phyloP scores from a whole-genome alignment of 2,797 vertebrate species.

The Balearica regulorum region DNA sequence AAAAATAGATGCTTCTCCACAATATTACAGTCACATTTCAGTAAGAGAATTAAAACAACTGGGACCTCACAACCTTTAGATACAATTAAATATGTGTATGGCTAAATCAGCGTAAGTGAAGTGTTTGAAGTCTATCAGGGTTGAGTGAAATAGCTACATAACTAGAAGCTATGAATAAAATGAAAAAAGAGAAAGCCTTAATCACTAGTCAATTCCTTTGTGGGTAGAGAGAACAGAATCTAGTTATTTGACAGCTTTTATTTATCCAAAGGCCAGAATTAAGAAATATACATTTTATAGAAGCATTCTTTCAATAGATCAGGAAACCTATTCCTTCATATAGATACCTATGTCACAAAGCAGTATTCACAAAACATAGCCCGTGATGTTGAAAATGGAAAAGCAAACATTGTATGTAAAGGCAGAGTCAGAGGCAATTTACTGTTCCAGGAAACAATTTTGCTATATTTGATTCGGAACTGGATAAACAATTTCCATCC shows the following conservation, averaged over 20 bases:
- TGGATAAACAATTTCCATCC: not conserved
- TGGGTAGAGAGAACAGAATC: not conserved
- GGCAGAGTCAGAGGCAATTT: slow-evolving; percentile 14
- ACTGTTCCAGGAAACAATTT: not conserved
- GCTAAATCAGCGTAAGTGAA: slow-evolving; percentile 41
- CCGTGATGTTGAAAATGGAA: not conserved
- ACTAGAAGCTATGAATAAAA: slow-evolving; percentile 23
- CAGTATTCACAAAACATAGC: not conserved
- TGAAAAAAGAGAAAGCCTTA: slow-evolving; percentile 7
- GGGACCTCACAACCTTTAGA: slow-evolving; percentile 21
- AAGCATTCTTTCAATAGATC: not conserved
- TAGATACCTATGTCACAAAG: not conserved
- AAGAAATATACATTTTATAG: not conserved
- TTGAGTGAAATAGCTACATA: slow-evolving; percentile 7
- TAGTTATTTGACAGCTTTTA: slow-evolving; percentile 16
- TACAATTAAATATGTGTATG: slow-evolving; percentile 40
- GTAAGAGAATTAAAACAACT: slow-evolving; percentile 31
- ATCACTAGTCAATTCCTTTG: not conserved
- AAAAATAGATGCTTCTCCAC: slow-evolving; percentile 11
- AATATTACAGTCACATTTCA: slow-evolving; percentile 37
- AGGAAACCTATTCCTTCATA: not conserved
- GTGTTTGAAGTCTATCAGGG: slow-evolving; percentile 25
- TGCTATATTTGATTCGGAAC: not conserved
- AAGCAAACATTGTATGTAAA: slow-evolving; percentile 4
- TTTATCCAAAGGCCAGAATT: slow-evolving; percentile 13